Conservation (phyloP, 2,888 invertebrate species). For the Pseudeuparius sepicola region DNA sequence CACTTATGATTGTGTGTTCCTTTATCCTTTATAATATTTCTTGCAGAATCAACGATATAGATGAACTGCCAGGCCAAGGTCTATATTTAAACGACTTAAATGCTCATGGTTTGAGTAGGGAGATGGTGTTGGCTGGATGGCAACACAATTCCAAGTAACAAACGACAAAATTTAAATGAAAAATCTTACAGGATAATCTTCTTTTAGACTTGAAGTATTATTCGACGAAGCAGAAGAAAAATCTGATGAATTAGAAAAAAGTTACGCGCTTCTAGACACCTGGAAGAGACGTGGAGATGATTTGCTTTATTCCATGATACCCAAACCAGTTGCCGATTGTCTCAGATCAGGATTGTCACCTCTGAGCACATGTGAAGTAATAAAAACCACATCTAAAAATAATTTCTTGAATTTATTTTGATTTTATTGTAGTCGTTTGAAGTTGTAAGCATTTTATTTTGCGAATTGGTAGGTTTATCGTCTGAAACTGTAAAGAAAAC, state of each 20-base stretch:
- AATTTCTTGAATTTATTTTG: slow-evolving; percentile 2
- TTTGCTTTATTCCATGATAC: slow-evolving; percentile 83
- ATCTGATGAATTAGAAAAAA: slow-evolving; percentile 65
- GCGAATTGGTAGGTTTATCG: slow-evolving; percentile 51
- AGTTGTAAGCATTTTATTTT: slow-evolving; percentile 65
- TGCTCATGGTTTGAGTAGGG: slow-evolving; percentile 70
- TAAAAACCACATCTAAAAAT: not conserved
- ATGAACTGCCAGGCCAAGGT: slow-evolving; percentile 68
- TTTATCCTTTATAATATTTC: slow-evolving; percentile 7
- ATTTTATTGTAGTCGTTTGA: slow-evolving; percentile 54
- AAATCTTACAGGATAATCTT: slow-evolving; percentile 7
- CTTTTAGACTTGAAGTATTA: slow-evolving; percentile 57
- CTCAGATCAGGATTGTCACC: slow-evolving; percentile 64
- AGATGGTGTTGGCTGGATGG: slow-evolving; percentile 74
- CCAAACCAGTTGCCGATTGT: slow-evolving; percentile 69
- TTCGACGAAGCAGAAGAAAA: slow-evolving; percentile 71
- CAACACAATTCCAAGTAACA: slow-evolving; percentile 61
- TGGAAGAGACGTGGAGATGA: slow-evolving; percentile 80
- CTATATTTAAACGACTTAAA: slow-evolving; percentile 72
- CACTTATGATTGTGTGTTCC: not conserved
- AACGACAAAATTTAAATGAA: no score
- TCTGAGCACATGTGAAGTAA: slow-evolving; percentile 66
- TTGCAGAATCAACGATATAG: slow-evolving; percentile 66
- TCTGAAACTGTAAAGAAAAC: slow-evolving; percentile 47
- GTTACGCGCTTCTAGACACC: slow-evolving; percentile 63